Evolutionary conservation across 2,797 vertebrate species (phyloP), one percentile per base, ranked within the genome.

Genomic region (Phoebastria nigripes): DNA sequence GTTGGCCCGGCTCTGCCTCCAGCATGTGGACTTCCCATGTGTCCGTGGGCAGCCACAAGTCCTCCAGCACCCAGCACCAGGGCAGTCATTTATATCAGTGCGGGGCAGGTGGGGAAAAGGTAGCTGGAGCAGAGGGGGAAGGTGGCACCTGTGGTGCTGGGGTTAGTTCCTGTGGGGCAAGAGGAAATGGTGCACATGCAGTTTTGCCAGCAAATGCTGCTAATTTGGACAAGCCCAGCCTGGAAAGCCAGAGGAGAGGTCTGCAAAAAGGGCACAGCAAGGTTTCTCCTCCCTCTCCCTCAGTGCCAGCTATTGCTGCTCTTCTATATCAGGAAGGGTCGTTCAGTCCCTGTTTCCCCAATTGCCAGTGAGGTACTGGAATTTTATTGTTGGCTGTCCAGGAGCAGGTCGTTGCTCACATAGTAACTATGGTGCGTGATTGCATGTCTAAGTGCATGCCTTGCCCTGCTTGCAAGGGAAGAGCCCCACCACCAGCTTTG

Each of bases 291-390:
- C 33, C 15, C 5, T 77, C 28, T 92, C 16, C 14, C 33, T 21
- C 11, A 7, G 5, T 24, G 52, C 35, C 44, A 55, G 37, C 7
- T 79, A 28, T 31, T 87, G 54, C 65, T 74, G 24, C 42, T 84
- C 22, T 82, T 90, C 42, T 63, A 35, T 54, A 13, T 58, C 35
- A 41, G 37, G 55, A 84, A 74, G 18, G 8, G 35, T 37, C 1
- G 0, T 31, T 65, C 33, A 12, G n/a, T 63, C 29, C 39, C 35
- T 29, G 42, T 47, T 89, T 61, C 46, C 73, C 37, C 71, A 47
- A 1, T 5, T 82, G 35, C 47, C 81, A 44, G n/a, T 0, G 0
- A 81, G n/a, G 41, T 52, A 54, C 54, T 1, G 4, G 44, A 26
- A 65, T 84, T 61, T 69, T 63, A 3, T 35, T 39, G 22, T 11